These are phyloP conservation scores for Marronus borbonicus DNA, from an alignment of 2,888 invertebrate species.

Conservation along the genomic window DNA sequence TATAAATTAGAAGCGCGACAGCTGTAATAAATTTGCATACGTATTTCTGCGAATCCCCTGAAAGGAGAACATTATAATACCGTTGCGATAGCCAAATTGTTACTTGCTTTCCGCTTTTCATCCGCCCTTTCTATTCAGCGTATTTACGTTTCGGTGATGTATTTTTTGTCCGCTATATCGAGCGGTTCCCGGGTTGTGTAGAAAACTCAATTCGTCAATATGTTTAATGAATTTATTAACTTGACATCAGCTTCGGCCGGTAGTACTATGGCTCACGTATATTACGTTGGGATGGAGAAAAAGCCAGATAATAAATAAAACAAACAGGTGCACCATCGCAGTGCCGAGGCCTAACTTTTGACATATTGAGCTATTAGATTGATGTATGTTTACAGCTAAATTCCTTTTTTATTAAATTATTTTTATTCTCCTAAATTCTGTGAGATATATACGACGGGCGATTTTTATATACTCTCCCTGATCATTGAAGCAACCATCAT, in stretches of 20 bases:
- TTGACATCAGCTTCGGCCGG: slow-evolving; percentile 14
- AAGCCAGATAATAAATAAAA: slow-evolving; percentile 41
- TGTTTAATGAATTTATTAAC: slow-evolving; percentile 35
- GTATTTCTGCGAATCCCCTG: slow-evolving; percentile 33
- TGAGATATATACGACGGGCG: too few relatives aligned
- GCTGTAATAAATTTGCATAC: slow-evolving; percentile 36
- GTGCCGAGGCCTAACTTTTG: slow-evolving; percentile 26
- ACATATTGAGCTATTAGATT: slow-evolving; percentile 31
- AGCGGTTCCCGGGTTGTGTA: not conserved
- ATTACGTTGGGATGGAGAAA: slow-evolving; percentile 18
- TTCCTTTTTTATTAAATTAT: slow-evolving; percentile 23
- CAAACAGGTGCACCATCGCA: slow-evolving; percentile 23
- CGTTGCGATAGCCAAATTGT: slow-evolving; percentile 28
- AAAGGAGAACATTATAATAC: slow-evolving; percentile 40
- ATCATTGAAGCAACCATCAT: too few relatives aligned
- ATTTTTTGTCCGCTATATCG: slow-evolving; percentile 3
- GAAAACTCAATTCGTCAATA: slow-evolving; percentile 31
- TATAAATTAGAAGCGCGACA: slow-evolving; percentile 44
- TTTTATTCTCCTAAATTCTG: not conserved
- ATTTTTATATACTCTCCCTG: too few relatives aligned
- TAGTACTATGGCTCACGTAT: not conserved
- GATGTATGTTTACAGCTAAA: slow-evolving; percentile 10
- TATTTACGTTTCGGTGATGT: slow-evolving; percentile 10
- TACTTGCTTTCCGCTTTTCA: slow-evolving; percentile 2
- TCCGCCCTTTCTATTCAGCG: not conserved